Base-by-base conservation (phyloP, 1,140 invertebrate species). In the Drosophila elegans region DNA sequence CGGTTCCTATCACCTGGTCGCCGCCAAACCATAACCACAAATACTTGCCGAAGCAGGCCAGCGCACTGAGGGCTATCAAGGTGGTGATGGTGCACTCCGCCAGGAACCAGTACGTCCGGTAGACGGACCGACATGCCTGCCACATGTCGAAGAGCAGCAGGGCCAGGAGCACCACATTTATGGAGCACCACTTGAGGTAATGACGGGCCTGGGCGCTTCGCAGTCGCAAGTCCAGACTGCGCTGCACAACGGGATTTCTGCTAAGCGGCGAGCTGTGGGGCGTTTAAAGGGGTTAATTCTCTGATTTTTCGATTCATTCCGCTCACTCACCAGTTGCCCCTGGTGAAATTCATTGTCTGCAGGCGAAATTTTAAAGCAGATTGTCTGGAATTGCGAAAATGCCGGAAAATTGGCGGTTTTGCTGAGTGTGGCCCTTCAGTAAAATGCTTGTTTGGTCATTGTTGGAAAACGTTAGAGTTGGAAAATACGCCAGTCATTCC, bases 31-130 rank as follows among this genome's bases (percentile, higher is more conserved):
- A 61, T 55, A 91, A 86, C 55, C 81, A 86, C 21, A 93, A 45
- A 76, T 93, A 93, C 61, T 91, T 92, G 29, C 49, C 75, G 44
- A 94, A 73, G 69, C 93, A 93, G 68, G 92, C 93, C 4, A 93
- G 4, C 1, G 91, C 72, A 74, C 93, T 93, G 1, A 93, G 68
- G 4, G 62, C 78, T 3, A 93, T 68, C 34, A 92, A 46, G 11
- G 80, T 21, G 25, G 82, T 71, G 0, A 91, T 29, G 4, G 67
- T 38, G 72, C 91, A 93, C 75, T 94, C 93, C 0, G 89, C 39
- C 48, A 92, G 82, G 53, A 92, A 92, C 66, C 77, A 91, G 11
- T 82, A 67, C 0, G 57, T 74, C 0, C 36, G 21, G 0, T 48
- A 56, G 5, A 39, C 27, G 29, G 36, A 67, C 3, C 57, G 25